Base-by-base conservation (phyloP, 2,797 vertebrate genomes). In the Microhierax caerulescens region DNA sequence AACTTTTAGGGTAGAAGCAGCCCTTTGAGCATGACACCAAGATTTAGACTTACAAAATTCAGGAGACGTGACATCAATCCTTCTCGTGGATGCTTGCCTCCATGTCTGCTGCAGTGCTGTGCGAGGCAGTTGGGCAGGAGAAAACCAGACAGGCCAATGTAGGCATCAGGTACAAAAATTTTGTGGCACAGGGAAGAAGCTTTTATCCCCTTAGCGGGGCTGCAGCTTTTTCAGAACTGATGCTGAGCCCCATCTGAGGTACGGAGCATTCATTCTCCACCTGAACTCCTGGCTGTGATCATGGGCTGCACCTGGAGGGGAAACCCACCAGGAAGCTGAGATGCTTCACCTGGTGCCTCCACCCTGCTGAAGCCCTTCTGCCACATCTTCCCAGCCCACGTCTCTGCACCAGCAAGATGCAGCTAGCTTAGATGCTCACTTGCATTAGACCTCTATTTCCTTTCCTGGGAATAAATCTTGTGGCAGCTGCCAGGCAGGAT, bases 291-390 rank as follows among this genome's bases (percentile, higher is more conserved):
- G 48, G 19, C 59, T 1, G 0, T 9, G 34, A 32, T 37, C 19
- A 53, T 0, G 0, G 45, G 72, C 56, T 76, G 32, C 53, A 39
- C 61, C 59, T 61, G 73, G 28, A 95, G 25, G 32, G 7, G 13
- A 60, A 84, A 68, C 21, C 20, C 61, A 41, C 4, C 0, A 0
- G 36, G 50, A 23, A 80, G 64, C 56, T 0, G 2, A 68, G 88
- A 54, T 28, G 43, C 64, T 1, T 0, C 39, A n/a, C 78, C 78
- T 78, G 68, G 48, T 64, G 64, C 56, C 34, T 82, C 45, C 73
- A 47, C 51, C 51, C 84, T 56, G 43, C 90, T 63, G 88, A 30
- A 72, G 43, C 43, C 28, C 36, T 73, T 79, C 77, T 87, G 78
- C 47, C 6, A 9, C 41, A 1, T 23, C 74, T 82, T 67, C 74